These are phyloP conservation scores for Linnaemya tessellans DNA, from an alignment of 2,888 invertebrate species.

Conservation along the genomic window DNA sequence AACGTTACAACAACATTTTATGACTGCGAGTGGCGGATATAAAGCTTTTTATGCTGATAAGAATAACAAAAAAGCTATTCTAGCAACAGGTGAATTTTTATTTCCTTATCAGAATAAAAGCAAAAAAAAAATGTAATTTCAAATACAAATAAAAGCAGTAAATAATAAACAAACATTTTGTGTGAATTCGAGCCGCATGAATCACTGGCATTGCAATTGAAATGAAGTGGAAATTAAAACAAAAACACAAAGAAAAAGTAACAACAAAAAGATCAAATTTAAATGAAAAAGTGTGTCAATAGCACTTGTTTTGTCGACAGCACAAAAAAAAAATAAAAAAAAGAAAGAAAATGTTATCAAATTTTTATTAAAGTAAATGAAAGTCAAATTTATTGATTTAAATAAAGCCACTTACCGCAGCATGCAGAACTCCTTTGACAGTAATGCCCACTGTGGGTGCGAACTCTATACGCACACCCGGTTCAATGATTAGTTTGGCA, in stretches of 20 bases:
- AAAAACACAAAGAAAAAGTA: conserved; percentile 38
- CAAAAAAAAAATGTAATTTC: neutral
- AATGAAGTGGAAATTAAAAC: conserved; percentile 11
- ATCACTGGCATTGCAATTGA: conserved; percentile 53
- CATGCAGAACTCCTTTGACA: conserved; percentile 93
- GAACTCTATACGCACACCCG: conserved; percentile 95
- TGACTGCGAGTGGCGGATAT: conserved; percentile 4
- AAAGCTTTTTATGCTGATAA: conserved; percentile 54
- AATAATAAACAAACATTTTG: conserved; percentile 24
- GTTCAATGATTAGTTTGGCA: conserved; percentile 92
- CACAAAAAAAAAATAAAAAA: neutral
- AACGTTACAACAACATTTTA: conserved; percentile 13
- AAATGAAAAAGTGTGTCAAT: conserved; percentile 62
- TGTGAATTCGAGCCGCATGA: conserved; percentile 44
- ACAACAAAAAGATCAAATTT: conserved; percentile 33
- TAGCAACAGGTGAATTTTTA: conserved; percentile 65
- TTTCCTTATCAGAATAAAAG: conserved; percentile 9
- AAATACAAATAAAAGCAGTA: conserved; percentile 31
- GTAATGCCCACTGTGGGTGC: conserved; percentile 97
- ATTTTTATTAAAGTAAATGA: conserved; percentile 1
- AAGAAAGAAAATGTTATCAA: neutral
- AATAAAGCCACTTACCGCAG: conserved; percentile 89
- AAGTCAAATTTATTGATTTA: neutral
- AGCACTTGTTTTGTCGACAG: conserved; percentile 32
- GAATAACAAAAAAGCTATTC: neutral